Evolutionary conservation across 2,113 vertebrate genomes (phyloP).

Genomic region (Oncorhynchus tshawytscha): DNA sequence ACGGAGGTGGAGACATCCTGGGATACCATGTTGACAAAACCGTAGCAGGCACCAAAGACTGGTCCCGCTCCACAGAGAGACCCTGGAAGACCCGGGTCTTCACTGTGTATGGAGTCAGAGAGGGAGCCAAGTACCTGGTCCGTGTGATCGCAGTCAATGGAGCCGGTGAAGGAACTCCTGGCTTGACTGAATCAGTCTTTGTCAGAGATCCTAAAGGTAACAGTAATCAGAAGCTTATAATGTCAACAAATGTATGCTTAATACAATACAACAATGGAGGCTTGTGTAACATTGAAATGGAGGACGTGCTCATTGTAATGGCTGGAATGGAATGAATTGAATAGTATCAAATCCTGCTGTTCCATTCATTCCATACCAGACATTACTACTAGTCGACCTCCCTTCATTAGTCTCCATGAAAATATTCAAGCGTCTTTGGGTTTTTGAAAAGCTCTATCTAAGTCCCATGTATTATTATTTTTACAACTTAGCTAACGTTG

Average conservation of each 20-base stretch:
- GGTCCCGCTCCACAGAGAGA: conserved; percentile 93
- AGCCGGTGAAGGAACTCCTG: conserved; percentile 92
- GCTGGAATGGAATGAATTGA: too few relatives aligned
- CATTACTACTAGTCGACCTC: too few relatives aligned
- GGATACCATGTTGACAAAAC: conserved; percentile 97
- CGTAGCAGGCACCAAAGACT: conserved; percentile 86
- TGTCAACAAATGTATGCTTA: too few relatives aligned
- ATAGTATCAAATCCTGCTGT: too few relatives aligned
- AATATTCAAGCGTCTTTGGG: too few relatives aligned
- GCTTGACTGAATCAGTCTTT: conserved; percentile 84
- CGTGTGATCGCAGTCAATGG: conserved; percentile 89
- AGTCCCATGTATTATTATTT: too few relatives aligned
- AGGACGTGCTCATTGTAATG: too few relatives aligned
- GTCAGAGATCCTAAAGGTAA: conserved; percentile 93
- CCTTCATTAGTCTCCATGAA: too few relatives aligned
- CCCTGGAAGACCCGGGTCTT: conserved; percentile 79
- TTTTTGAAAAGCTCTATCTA: too few relatives aligned
- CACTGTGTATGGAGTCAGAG: conserved; percentile 89
- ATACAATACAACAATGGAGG: background rate
- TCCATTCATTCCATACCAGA: too few relatives aligned
- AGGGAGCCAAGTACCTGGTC: conserved; percentile 91
- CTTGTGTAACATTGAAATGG: background rate
- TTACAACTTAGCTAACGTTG: too few relatives aligned
- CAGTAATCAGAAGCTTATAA: background rate
- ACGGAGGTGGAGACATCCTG: conserved; percentile 90